These are phyloP conservation scores for Drosophila pectinifera DNA, from an alignment of 1,140 invertebrate species.

Conservation along the genomic window DNA sequence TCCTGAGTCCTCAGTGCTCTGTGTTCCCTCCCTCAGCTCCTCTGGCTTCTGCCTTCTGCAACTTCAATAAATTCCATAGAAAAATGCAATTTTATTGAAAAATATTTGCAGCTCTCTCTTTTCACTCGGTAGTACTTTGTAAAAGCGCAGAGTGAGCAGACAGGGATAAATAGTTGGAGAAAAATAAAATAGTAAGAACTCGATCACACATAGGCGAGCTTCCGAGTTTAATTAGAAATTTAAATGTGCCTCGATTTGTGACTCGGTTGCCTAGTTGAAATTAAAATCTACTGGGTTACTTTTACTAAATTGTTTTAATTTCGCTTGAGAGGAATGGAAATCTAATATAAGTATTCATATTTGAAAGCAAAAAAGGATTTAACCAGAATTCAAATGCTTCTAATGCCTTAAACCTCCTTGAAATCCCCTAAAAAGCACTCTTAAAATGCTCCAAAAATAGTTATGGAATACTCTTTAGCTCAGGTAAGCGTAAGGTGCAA, in stretches of 20 bases:
- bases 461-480: not conserved
- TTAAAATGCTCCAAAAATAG: not conserved
- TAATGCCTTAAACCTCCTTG: too few species aligned
- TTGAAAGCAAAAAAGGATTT: too few species aligned
- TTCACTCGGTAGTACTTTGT: not conserved
- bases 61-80: constrained; percentile 70
- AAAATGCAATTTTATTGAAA: constrained; percentile 79
- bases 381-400: too few species aligned
- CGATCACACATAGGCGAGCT: constrained; percentile 11
- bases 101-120: constrained; percentile 58
- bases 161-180: constrained; percentile 5
- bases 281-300: not conserved
- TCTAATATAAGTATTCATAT: too few species aligned
- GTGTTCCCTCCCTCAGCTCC: not conserved
- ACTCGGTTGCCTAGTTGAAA: not conserved
- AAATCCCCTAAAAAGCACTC: too few species aligned
- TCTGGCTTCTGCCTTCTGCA: constrained; percentile 32
- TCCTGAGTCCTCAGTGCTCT: too few species aligned
- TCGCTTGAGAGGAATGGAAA: not conserved
- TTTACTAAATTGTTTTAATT: not conserved
- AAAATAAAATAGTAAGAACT: not conserved
- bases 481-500: constrained; percentile 4
- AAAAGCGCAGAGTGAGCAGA: constrained; percentile 45
- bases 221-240: constrained; percentile 55
- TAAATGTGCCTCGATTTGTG: constrained; percentile 31